phyloP scores from a whole-genome alignment of 2,888 invertebrate species.

The Drosophila siamana region DNA sequence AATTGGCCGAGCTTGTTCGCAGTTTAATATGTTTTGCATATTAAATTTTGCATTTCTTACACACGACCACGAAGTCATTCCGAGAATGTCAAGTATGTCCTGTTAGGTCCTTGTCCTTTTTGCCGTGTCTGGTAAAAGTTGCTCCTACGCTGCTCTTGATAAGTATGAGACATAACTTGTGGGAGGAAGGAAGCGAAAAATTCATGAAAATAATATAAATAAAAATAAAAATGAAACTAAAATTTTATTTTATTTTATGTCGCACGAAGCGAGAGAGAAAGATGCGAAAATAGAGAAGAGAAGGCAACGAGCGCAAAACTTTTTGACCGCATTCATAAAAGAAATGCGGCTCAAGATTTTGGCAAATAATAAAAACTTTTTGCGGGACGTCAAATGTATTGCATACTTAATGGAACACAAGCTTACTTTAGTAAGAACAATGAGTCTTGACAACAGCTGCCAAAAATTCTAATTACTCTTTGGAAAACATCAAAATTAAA shows the following conservation, averaged over 20 bases:
- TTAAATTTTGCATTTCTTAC: constrained; percentile 52
- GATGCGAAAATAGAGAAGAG: neutral
- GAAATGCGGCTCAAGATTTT: constrained; percentile 53
- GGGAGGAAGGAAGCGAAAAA: constrained; percentile 58
- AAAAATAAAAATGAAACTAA: constrained; percentile 57
- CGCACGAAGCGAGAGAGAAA: constrained; percentile 14
- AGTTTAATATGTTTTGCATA: constrained; percentile 67
- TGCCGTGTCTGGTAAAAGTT: constrained; percentile 46
- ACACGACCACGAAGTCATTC: constrained; percentile 31
- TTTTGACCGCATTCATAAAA: constrained; percentile 55
- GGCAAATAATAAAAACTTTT: constrained; percentile 62
- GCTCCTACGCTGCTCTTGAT: constrained; percentile 45
- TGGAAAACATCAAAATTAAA: constrained; percentile 43
- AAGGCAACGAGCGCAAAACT: constrained; percentile 36
- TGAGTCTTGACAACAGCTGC: constrained; percentile 6
- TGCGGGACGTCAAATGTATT: constrained; percentile 34
- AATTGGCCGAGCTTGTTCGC: constrained; percentile 9
- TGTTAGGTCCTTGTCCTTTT: constrained; percentile 28
- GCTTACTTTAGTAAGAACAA: constrained; percentile 11
- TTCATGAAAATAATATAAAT: constrained; percentile 65
- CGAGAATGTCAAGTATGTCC: constrained; percentile 52
- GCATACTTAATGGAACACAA: constrained; percentile 33
- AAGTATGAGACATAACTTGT: constrained; percentile 68
- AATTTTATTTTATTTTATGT: constrained; percentile 54
- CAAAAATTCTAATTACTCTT: constrained; percentile 53